Percentiles rank a stretch among this genome's conserved stretches.
These are phyloP conservation scores for Melinaea menophilus DNA, from an alignment of 2,888 invertebrate genomes.

Conservation along the genomic window DNA sequence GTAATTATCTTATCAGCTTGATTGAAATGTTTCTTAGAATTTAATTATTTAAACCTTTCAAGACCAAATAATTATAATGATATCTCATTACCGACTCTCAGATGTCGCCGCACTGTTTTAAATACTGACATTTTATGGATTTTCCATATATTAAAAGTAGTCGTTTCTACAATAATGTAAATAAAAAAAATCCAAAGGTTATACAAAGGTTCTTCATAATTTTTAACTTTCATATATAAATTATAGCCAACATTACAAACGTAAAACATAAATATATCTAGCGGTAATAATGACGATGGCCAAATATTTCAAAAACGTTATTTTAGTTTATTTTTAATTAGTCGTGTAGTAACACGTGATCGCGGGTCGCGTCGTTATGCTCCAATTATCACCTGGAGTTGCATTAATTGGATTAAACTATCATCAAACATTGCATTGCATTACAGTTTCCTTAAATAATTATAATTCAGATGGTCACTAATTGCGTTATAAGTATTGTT, in stretches of 20 bases:
- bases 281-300: no score
- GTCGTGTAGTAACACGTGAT: constrained; percentile 30
- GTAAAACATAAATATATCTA: no score
- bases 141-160: background rate
- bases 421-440: constrained; percentile 37
- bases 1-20: constrained; percentile 12
- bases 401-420: constrained; percentile 38
- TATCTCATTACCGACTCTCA: constrained; percentile 10
- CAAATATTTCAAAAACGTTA: no score
- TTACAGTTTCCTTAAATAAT: constrained; percentile 26
- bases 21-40: constrained; percentile 23
- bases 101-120: background rate
- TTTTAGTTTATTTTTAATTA: constrained; percentile 16
- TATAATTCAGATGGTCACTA: constrained; percentile 14
- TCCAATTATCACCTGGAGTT: constrained; percentile 34
- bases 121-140: background rate
- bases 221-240: no score
- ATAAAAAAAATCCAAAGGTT: no score
- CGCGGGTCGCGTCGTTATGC: constrained; percentile 38
- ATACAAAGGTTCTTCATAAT: no score
- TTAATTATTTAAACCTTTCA: constrained; percentile 17
- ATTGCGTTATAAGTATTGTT: constrained; percentile 10
- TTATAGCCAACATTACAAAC: no score
- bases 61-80: constrained; percentile 18
- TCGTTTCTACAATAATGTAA: no score